phyloP scores from a whole-genome alignment of 35 echinoderm and acorn worm genomes.

The Heliocidaris erythrogramma region DNA sequence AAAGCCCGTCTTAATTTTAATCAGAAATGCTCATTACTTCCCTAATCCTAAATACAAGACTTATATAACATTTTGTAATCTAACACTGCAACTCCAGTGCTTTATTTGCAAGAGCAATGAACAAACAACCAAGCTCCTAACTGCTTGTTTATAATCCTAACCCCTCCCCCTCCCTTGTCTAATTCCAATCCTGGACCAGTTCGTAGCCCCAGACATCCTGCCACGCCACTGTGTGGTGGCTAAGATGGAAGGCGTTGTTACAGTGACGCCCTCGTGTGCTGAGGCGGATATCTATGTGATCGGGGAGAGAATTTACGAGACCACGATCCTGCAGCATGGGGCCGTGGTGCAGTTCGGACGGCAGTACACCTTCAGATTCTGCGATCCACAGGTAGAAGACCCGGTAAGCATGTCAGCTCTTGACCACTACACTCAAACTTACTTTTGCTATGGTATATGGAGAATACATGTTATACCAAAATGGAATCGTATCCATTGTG shows the following conservation, averaged over 20 bases:
- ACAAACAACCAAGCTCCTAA: neutral
- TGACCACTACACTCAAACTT: neutral
- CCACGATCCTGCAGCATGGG: constrained; percentile 86
- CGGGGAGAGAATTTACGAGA: constrained; percentile 81
- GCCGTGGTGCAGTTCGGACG: constrained; percentile 86
- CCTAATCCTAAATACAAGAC: too few species aligned
- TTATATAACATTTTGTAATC: neutral
- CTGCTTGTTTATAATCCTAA: neutral
- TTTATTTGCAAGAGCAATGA: neutral
- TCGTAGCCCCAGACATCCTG: constrained; percentile 76
- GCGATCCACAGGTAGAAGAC: constrained; percentile 89
- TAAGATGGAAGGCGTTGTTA: constrained; percentile 97
- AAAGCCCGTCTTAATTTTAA: too few species aligned
- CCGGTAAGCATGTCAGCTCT: constrained; percentile 67
- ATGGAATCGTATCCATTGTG: neutral
- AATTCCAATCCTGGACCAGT: constrained; percentile 50
- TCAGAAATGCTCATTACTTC: too few species aligned
- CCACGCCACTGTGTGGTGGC: constrained; percentile 95
- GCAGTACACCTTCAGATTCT: constrained; percentile 87
- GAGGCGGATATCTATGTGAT: constrained; percentile 84
- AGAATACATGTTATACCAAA: neutral
- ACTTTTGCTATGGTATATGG: neutral
- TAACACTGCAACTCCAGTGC: neutral
- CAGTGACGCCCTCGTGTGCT: constrained; percentile 80
- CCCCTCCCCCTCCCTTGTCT: neutral